Evolutionary conservation across 2,888 invertebrate species (phyloP), one percentile per base, ranked within the genome.

Genomic region (Linnaemya tessellans): DNA sequence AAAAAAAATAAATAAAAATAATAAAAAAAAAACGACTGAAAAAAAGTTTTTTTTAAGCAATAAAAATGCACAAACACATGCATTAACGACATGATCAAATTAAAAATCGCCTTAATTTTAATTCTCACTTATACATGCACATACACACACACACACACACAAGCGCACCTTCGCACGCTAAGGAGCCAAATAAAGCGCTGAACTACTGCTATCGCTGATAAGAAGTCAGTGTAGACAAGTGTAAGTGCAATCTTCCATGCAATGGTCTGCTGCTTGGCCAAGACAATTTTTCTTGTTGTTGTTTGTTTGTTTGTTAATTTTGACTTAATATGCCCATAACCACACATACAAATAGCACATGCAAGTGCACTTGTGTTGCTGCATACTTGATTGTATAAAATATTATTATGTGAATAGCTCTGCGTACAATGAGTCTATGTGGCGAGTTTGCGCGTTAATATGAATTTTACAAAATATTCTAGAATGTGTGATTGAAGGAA

Each of bases 231-330:
- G 68, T 56, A 75, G 75, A 70, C 75, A 81, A 81, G 75, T 81
- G 81, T 70, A 81, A 81, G 68, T 81, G 81, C 75, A 81, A 75
- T 81, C 81, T 68, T 75, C 46, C 54, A 62, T 75, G 51, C 74
- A 35, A 64, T 54, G 80, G 64, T 74, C 51, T 60, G 60, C 68
- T 68, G 62, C 58, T 60, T 60, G 60, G 54, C 62, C 35, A 73
- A 56, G 65, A 80, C 46, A 65, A 35, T 54, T 64, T 70, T 30
- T 41, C 30, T n/a, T n/a, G n/a, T n/a, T n/a, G n/a, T n/a, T n/a
- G 35, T 35, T 35, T 35, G 35, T 35, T 35, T 35, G 35, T 35
- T 35, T 35, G 35, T 35, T n/a, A n/a, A 30, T 30, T 30, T 30
- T 38, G 4, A 10, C 5, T 38, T 70, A 70, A 46, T 20, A 62